Conservation (phyloP, 2,113 vertebrate species). For the Dipodomys merriami region DNA sequence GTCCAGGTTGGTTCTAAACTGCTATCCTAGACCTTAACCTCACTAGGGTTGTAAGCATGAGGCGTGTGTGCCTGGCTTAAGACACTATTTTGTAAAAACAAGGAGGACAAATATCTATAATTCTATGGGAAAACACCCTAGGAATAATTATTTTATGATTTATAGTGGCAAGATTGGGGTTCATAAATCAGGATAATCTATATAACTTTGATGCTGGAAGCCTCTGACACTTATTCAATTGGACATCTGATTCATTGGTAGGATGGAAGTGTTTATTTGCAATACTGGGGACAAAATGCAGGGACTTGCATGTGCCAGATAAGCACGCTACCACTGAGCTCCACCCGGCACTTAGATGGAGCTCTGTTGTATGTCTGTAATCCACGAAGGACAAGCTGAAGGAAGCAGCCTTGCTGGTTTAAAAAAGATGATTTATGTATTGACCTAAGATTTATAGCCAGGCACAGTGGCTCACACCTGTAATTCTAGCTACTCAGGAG, state of each 20-base stretch:
- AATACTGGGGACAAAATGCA: neutral
- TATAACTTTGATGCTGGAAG: slow-evolving; percentile 9
- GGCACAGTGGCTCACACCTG: too few species aligned
- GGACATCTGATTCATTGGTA: neutral
- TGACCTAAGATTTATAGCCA: neutral
- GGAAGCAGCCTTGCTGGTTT: neutral
- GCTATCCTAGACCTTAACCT: too few species aligned
- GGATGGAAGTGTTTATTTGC: neutral
- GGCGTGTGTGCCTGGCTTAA: too few species aligned
- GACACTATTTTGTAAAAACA: neutral
- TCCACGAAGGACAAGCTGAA: neutral
- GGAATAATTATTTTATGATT: neutral
- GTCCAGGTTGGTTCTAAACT: neutral
- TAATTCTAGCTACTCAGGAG: too few species aligned
- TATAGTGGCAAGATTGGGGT: neutral
- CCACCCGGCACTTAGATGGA: too few species aligned
- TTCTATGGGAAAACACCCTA: neutral
- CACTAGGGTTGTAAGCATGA: too few species aligned
- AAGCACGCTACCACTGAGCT: neutral
- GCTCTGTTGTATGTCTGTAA: neutral
- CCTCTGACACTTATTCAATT: neutral
- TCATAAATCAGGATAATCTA: neutral
- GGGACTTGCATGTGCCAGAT: neutral
- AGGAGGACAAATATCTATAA: neutral
- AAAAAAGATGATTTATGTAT: neutral